phyloP scores from a whole-genome alignment of 2,888 invertebrate species.

The Phlogophora meticulosa region DNA sequence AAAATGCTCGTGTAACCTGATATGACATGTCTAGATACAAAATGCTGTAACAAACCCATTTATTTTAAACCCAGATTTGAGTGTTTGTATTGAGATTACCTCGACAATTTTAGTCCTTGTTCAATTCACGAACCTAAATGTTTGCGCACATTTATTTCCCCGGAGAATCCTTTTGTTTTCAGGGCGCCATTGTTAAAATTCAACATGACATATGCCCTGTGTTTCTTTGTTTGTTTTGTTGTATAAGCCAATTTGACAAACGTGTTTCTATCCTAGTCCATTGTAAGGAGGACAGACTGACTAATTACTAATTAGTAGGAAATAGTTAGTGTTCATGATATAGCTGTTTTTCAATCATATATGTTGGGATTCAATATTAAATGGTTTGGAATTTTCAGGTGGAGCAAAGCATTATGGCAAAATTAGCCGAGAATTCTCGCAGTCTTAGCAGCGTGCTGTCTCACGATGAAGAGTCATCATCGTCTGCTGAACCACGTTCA shows the following conservation, averaged over 20 bases:
- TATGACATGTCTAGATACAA: not conserved
- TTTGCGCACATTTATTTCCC: constrained; percentile 45
- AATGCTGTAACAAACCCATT: constrained; percentile 2
- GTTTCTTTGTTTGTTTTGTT: constrained; percentile 11
- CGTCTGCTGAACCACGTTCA: constrained; percentile 81
- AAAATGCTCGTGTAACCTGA: not conserved
- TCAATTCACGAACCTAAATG: constrained; percentile 29
- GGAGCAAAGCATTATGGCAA: constrained; percentile 81
- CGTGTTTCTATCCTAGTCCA: not conserved
- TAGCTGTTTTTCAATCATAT: too few species aligned
- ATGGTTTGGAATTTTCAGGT: constrained; percentile 67
- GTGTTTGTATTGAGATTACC: constrained; percentile 37
- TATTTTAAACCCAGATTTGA: constrained; percentile 17
- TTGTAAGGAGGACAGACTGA: constrained; percentile 6
- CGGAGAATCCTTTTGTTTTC: constrained; percentile 33
- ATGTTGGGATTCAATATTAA: too few species aligned
- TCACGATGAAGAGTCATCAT: constrained; percentile 84
- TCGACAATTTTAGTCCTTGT: constrained; percentile 21
- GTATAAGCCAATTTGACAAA: constrained; percentile 16
- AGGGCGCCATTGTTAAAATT: constrained; percentile 43
- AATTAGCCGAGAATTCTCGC: constrained; percentile 83
- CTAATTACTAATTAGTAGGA: not conserved
- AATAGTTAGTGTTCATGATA: not conserved
- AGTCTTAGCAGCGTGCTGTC: constrained; percentile 83
- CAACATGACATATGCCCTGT: constrained; percentile 21